Percentiles rank a stretch among this genome's conserved stretches.
These are phyloP conservation scores for Aepyceros melampus DNA, from an alignment of 2,113 vertebrate genomes.

Conservation along the genomic window DNA sequence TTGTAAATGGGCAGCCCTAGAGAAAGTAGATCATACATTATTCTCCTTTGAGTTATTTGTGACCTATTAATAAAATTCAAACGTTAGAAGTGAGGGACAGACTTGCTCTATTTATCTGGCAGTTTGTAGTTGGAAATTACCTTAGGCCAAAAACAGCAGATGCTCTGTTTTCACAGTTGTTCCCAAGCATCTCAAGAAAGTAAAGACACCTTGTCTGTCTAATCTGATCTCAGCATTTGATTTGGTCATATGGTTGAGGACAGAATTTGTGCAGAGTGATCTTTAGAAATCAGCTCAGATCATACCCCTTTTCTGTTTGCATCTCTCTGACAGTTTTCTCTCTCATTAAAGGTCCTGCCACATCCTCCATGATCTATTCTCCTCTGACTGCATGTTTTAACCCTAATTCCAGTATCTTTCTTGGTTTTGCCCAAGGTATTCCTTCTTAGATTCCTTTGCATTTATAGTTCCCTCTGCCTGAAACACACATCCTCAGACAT, in stretches of 20 bases:
- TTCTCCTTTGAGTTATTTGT: not conserved
- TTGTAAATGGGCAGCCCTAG: not conserved
- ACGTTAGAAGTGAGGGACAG: not conserved
- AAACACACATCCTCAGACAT: not conserved
- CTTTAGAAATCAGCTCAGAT: not conserved
- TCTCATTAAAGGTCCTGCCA: not conserved
- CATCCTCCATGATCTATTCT: not conserved
- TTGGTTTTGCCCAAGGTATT: not conserved
- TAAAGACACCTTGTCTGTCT: not conserved
- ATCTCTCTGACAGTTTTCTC: not conserved
- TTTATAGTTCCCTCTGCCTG: not conserved
- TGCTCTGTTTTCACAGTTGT: not conserved
- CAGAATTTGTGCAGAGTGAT: not conserved
- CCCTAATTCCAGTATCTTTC: not conserved
- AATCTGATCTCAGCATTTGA: not conserved
- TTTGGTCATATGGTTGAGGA: not conserved
- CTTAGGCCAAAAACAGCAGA: not conserved
- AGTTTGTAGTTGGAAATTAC: not conserved
- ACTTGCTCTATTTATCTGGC: not conserved
- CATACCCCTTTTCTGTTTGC: not conserved
- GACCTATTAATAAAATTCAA: not conserved
- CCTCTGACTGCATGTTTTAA: not conserved
- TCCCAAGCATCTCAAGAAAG: not conserved
- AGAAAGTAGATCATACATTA: not conserved
- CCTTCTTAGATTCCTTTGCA: not conserved